Percentiles rank a stretch among this genome's conserved stretches.
Conservation (phyloP, 2,113 vertebrate species). For the Galemys pyrenaicus region DNA sequence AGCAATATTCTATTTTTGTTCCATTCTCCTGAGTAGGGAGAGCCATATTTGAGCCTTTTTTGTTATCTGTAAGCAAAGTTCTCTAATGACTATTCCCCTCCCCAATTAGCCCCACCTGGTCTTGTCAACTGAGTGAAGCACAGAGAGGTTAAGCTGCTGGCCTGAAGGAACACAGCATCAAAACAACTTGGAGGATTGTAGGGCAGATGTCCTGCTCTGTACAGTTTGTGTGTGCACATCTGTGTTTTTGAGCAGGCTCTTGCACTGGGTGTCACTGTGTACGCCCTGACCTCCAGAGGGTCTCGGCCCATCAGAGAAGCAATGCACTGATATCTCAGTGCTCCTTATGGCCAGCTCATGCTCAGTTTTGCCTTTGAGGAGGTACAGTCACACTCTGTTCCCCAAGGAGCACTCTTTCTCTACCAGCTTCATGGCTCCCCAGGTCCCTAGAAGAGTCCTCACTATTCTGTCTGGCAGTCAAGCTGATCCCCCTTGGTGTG, state of each 20-base stretch:
- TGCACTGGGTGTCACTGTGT: neutral
- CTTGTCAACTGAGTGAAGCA: neutral
- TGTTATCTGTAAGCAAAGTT: neutral
- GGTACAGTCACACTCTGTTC: neutral
- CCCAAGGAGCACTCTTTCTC: neutral
- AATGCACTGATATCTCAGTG: neutral
- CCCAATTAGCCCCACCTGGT: neutral
- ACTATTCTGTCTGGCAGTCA: neutral
- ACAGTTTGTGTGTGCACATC: no score
- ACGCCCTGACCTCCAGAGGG: neutral
- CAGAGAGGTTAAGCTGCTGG: neutral
- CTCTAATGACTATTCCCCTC: neutral
- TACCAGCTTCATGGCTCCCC: neutral
- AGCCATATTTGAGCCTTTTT: neutral
- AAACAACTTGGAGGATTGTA: neutral
- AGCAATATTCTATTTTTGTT: conserved; percentile 61
- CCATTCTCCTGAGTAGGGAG: conserved; percentile 15
- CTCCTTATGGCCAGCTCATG: neutral
- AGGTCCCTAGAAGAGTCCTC: neutral
- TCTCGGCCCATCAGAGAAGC: neutral
- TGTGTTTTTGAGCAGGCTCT: neutral
- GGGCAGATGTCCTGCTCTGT: neutral
- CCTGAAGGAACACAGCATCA: neutral
- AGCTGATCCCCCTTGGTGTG: neutral
- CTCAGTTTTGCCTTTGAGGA: neutral